Base-by-base conservation (phyloP, 2,113 vertebrate species). In the Sylvilagus bachmani region DNA sequence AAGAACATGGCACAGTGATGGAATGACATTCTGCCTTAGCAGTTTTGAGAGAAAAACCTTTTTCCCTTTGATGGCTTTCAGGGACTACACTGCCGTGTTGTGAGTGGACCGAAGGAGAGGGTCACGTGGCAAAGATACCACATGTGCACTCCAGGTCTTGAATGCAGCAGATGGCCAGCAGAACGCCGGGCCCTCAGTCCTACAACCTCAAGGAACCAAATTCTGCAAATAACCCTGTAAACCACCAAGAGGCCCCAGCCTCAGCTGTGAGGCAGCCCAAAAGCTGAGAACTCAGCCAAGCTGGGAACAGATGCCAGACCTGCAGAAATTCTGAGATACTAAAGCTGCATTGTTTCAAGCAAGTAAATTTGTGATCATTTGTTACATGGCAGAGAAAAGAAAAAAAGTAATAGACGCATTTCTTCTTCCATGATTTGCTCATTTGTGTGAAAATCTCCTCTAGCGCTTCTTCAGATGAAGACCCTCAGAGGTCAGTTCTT, bases 51-150 rank as follows among this genome's bases (percentile, higher is more conserved):
- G 58, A 66, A 14, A 66, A 22, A 16, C 16, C 49, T 44, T 44
- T 19, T 13, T 6, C 7, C 29, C 7, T 25, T 36, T 24, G 49
- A 11, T 61, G 71, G 44, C 84, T 27, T 53, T 74, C 74, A 51
- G 22, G 51, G 69, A 86, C 17, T 19, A 61, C 78, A 1, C 44
- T 24, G 3, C 71, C 8, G 1, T 12, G 62, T 13, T 31, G 1
- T 6, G 4, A 51, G 6, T 0, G 33, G 10, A 31, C 3, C 3
- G 1, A 58, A 19, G 29, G 24, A 36, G 29, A 2, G 29, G n/a
- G 49, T 38, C 29, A 36, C 24, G 1, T 62, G 55, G 27, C 25
- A 69, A 84, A n/a, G 78, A 27, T 3, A 17, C 21, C 19, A 61
- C 10, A 31, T 29, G 49, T 31, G 25, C 69, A 25, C 69, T 81